Conservation (phyloP, 2,113 vertebrate genomes). For the Theropithecus gelada region DNA sequence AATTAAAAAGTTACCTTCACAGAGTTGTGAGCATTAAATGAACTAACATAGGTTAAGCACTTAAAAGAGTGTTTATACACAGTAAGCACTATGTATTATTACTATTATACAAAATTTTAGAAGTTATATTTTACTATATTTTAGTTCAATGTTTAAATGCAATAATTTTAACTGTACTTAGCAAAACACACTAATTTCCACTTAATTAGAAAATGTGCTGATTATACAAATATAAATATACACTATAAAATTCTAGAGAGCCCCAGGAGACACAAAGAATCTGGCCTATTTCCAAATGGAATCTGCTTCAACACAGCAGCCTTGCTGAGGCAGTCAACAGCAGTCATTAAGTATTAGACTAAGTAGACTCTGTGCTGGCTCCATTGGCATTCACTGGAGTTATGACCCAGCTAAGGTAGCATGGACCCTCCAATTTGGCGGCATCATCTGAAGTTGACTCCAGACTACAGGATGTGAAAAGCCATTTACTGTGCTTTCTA, state of each 20-base stretch:
- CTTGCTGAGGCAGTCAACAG: not conserved
- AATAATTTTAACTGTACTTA: constrained; percentile 48
- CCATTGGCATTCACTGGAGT: not conserved
- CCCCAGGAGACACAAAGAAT: constrained; percentile 29
- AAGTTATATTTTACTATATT: constrained; percentile 50
- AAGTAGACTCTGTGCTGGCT: not conserved
- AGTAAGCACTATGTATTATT: constrained; percentile 14
- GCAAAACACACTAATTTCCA: constrained; percentile 55
- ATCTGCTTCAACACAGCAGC: not conserved
- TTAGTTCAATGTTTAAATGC: constrained; percentile 32
- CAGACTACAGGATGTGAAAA: not conserved
- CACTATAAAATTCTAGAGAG: constrained; percentile 27
- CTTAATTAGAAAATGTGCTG: constrained; percentile 31
- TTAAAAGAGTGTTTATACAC: constrained; percentile 43
- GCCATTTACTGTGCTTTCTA: not conserved
- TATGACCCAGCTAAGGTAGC: not conserved
- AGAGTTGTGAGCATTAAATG: constrained; percentile 37
- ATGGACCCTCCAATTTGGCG: not conserved
- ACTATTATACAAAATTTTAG: not conserved
- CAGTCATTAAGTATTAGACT: not conserved
- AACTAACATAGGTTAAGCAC: constrained; percentile 43
- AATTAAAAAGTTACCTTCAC: constrained; percentile 58
- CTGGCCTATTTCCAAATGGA: constrained; percentile 14
- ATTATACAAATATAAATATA: constrained; percentile 48
- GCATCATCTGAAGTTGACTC: not conserved